Evolutionary conservation across 2,888 invertebrate genomes (phyloP).

Genomic region (Anarsia innoxiella): DNA sequence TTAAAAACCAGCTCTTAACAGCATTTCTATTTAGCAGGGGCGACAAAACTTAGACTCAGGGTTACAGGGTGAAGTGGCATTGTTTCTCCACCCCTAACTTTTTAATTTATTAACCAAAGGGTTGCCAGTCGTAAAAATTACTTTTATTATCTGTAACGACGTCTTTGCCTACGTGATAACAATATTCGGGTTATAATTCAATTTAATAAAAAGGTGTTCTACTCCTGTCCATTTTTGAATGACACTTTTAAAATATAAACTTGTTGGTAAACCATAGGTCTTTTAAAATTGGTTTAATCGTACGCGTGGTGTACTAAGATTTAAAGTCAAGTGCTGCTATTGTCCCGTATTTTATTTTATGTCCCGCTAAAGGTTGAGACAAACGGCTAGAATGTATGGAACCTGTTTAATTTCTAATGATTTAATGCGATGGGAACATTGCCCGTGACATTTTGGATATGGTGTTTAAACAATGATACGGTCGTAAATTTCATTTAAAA

Average conservation of each 20-base stretch:
- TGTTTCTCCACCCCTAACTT: slow-evolving; percentile 67
- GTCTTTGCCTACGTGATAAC: slow-evolving; percentile 72
- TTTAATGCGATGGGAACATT: slow-evolving; percentile 64
- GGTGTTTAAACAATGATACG: slow-evolving; percentile 46
- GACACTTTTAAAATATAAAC: slow-evolving; percentile 21
- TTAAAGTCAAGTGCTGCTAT: slow-evolving; percentile 63
- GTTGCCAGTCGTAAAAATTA: slow-evolving; percentile 72
- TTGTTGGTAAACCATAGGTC: slow-evolving; percentile 18
- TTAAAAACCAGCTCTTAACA: slow-evolving; percentile 24
- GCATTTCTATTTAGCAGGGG: slow-evolving; percentile 40
- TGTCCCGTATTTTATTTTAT: slow-evolving; percentile 40
- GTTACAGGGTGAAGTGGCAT: slow-evolving; percentile 63
- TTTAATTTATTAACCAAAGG: slow-evolving; percentile 72
- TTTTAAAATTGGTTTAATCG: slow-evolving; percentile 21
- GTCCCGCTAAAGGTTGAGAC: slow-evolving; percentile 57
- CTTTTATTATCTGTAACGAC: slow-evolving; percentile 74
- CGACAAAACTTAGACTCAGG: slow-evolving; percentile 55
- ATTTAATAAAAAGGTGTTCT: slow-evolving; percentile 36
- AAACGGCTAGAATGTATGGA: slow-evolving; percentile 35
- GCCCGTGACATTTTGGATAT: slow-evolving; percentile 49
- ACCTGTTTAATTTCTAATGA: slow-evolving; percentile 60
- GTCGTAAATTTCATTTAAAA: slow-evolving; percentile 47
- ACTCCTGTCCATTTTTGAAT: slow-evolving; percentile 26
- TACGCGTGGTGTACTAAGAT: slow-evolving; percentile 47
- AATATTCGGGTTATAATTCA: slow-evolving; percentile 64